phyloP scores from a whole-genome alignment of 2,888 invertebrate genomes.

The Nemurella pictetii region DNA sequence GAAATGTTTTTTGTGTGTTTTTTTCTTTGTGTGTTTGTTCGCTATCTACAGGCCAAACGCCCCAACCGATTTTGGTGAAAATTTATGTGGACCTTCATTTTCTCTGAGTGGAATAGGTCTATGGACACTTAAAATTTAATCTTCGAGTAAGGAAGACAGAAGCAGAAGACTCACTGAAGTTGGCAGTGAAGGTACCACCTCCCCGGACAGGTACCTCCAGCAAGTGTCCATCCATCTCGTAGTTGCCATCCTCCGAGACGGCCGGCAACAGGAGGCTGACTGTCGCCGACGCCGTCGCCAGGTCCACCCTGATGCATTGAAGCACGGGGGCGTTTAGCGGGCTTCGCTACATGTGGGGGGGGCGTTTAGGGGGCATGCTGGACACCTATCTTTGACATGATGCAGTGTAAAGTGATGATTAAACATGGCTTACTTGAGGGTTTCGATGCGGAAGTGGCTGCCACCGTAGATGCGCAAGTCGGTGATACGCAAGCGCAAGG shows the following conservation, averaged over 20 bases:
- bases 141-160: too few relatives aligned
- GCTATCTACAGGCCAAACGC: too few relatives aligned
- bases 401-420: too few relatives aligned
- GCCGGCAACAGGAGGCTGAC: slow-evolving; percentile 58
- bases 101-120: too few relatives aligned
- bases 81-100: too few relatives aligned
- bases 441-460: slow-evolving; percentile 49
- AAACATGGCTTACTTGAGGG: slow-evolving; percentile 50
- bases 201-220: slow-evolving; percentile 65
- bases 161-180: slow-evolving; percentile 67
- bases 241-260: slow-evolving; percentile 66
- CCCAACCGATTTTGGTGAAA: too few relatives aligned
- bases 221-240: slow-evolving; percentile 69
- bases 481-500: slow-evolving; percentile 45
- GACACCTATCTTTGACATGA: too few relatives aligned
- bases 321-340: neutral
- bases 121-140: too few relatives aligned
- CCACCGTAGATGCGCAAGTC: slow-evolving; percentile 47
- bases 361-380: too few relatives aligned
- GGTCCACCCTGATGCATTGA: slow-evolving; percentile 52
- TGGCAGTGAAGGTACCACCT: slow-evolving; percentile 66
- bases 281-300: slow-evolving; percentile 53
- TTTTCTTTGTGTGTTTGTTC: too few relatives aligned
- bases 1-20: too few relatives aligned
- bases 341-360: slow-evolving; percentile 2